A percentile compares a stretch with the other conserved stretches of the same genome.
These are phyloP conservation scores for Chaunax sp. DNA, from an alignment of 2,797 vertebrate genomes.

Conservation along the genomic window DNA sequence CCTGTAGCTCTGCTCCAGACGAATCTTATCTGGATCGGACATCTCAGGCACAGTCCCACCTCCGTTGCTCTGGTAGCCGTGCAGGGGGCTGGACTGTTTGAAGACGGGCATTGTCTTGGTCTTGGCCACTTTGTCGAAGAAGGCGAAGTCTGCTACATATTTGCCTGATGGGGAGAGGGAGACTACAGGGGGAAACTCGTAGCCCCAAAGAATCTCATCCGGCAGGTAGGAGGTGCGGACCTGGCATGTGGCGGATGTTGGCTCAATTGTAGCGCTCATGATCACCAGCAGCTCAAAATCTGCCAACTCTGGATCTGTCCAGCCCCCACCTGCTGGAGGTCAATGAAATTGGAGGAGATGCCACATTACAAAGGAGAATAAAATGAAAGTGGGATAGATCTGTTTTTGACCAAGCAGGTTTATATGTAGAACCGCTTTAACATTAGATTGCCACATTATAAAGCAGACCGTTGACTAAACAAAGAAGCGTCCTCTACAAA, in stretches of 20 bases:
- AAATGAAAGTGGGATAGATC: too few species aligned
- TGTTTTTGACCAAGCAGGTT: background rate
- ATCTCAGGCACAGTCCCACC: constrained; percentile 66
- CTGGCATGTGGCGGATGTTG: constrained; percentile 93
- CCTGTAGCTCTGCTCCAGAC: constrained; percentile 89
- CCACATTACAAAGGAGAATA: background rate
- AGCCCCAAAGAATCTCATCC: constrained; percentile 96
- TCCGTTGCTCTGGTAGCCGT: constrained; percentile 67
- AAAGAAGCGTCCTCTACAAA: too few species aligned
- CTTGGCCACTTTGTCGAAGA: constrained; percentile 93
- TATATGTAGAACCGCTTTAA: too few species aligned
- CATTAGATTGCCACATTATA: too few species aligned
- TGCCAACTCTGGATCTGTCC: constrained; percentile 76
- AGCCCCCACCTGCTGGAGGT: constrained; percentile 70
- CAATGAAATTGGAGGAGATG: background rate
- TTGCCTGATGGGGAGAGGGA: constrained; percentile 93
- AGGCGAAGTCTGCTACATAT: constrained; percentile 92
- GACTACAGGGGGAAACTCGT: constrained; percentile 93
- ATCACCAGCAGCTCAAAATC: constrained; percentile 95
- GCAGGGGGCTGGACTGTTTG: constrained; percentile 77
- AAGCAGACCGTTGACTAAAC: too few species aligned
- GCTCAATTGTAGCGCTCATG: constrained; percentile 92
- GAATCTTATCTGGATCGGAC: constrained; percentile 89
- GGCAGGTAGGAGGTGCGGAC: constrained; percentile 93
- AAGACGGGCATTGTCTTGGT: constrained; percentile 79